Evolutionary conservation across 2,888 invertebrate species (phyloP).

Genomic region (Baronia brevicornis): DNA sequence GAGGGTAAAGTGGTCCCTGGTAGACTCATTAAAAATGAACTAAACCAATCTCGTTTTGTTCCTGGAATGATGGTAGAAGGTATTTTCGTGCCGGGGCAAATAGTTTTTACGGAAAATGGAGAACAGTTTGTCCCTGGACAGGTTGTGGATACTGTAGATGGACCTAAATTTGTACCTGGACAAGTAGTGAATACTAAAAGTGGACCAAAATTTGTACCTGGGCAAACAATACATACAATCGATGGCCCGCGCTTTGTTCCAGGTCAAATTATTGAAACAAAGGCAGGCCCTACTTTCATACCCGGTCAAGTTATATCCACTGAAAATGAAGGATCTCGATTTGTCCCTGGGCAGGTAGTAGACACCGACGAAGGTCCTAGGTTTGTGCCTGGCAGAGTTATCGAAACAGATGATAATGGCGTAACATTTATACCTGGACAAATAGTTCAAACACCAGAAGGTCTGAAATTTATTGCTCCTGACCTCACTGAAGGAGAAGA

Average conservation of each 20-base stretch:
- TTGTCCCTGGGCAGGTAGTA: conserved; percentile 82
- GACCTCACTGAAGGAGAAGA: conserved; percentile 80
- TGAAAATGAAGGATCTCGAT: conserved; percentile 75
- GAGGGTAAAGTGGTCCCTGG: conserved; percentile 80
- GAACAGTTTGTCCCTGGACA: conserved; percentile 83
- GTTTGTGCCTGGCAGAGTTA: conserved; percentile 83
- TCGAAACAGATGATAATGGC: conserved; percentile 81
- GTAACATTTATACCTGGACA: conserved; percentile 87
- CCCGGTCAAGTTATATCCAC: conserved; percentile 85
- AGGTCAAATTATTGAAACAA: conserved; percentile 84
- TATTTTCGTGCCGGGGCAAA: conserved; percentile 81
- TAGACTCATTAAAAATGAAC: conserved; percentile 76
- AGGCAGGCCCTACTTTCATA: conserved; percentile 84
- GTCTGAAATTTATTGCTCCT: conserved; percentile 81
- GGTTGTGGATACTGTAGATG: conserved; percentile 80
- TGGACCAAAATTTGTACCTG: conserved; percentile 80
- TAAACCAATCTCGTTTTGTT: conserved; percentile 79
- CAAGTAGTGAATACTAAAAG: conserved; percentile 82
- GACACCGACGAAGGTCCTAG: conserved; percentile 81
- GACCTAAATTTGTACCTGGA: conserved; percentile 85
- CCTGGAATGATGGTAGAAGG: conserved; percentile 81
- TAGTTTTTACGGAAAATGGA: conserved; percentile 80
- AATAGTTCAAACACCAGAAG: conserved; percentile 83
- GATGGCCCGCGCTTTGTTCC: conserved; percentile 86
- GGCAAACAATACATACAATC: conserved; percentile 82